Conservation (phyloP, 1,140 invertebrate species). For the Drosophila pallidifrons region DNA sequence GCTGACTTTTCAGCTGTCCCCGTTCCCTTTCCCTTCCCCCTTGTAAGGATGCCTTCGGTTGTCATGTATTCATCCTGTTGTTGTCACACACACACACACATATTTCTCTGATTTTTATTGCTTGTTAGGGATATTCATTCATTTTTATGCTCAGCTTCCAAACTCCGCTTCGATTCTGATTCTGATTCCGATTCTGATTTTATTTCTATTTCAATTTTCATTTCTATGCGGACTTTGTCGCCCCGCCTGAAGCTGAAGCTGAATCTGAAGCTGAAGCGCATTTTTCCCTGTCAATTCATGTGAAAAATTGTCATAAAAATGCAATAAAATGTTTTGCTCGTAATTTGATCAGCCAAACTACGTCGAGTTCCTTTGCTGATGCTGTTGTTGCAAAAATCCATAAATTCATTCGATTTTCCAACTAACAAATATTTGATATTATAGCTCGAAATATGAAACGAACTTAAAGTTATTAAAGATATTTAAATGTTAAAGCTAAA, state of each 20-base stretch:
- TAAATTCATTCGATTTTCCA: conserved; percentile 24
- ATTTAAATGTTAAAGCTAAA: background rate
- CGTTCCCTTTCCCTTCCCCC: background rate
- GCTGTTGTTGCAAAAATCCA: conserved; percentile 18
- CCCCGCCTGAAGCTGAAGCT: too few relatives aligned
- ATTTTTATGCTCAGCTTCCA: conserved; percentile 31
- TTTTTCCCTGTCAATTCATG: conserved; percentile 66
- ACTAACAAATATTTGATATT: conserved; percentile 13
- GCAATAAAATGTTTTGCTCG: conserved; percentile 65
- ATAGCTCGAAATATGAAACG: conserved; percentile 7
- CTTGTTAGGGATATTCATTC: conserved; percentile 27
- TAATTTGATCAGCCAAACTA: conserved; percentile 61
- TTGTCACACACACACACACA: background rate
- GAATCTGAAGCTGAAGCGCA: background rate
- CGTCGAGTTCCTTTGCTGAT: conserved; percentile 4
- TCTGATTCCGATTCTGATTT: conserved; percentile 17
- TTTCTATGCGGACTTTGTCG: conserved; percentile 8
- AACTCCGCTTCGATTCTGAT: conserved; percentile 2
- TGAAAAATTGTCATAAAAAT: conserved; percentile 83
- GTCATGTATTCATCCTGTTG: background rate
- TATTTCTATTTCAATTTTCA: conserved; percentile 14
- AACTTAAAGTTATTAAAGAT: background rate
- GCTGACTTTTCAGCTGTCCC: conserved; percentile 8
- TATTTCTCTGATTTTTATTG: conserved; percentile 36
- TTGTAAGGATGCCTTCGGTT: background rate